Evolutionary conservation across 2,797 vertebrate species (phyloP).

Genomic region (Oreochromis mossambicus): DNA sequence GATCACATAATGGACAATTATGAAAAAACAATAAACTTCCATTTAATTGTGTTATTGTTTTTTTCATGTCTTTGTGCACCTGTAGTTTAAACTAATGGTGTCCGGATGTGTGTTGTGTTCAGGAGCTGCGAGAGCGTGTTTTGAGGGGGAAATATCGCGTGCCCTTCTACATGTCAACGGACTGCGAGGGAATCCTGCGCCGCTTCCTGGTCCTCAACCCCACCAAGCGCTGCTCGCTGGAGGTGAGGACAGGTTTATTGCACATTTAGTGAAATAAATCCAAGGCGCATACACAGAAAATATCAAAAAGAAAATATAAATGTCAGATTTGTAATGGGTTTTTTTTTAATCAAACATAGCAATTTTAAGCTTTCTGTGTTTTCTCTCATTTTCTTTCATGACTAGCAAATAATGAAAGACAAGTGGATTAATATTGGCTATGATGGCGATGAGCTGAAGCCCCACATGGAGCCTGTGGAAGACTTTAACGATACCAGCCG

Average conservation of each 20-base stretch:
- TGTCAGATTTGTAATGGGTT: neutral
- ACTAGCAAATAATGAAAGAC: slow-evolving; percentile 96
- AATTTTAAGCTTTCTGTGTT: neutral
- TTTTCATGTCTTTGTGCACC: neutral
- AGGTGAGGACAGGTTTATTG: slow-evolving; percentile 69
- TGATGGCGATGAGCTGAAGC: slow-evolving; percentile 85
- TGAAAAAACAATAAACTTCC: neutral
- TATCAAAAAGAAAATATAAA: neutral
- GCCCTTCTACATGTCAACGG: slow-evolving; percentile 95
- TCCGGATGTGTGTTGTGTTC: neutral
- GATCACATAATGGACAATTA: neutral
- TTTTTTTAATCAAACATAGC: neutral
- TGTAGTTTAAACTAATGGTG: neutral
- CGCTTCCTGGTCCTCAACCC: slow-evolving; percentile 92
- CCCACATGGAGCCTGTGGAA: slow-evolving; percentile 84
- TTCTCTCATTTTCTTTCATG: neutral
- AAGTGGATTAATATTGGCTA: slow-evolving; percentile 92
- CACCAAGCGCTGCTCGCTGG: slow-evolving; percentile 86
- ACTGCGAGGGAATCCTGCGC: slow-evolving; percentile 90
- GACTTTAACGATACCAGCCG: slow-evolving; percentile 83
- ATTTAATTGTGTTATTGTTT: neutral
- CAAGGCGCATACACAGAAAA: accelerated
- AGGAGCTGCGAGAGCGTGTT: slow-evolving; percentile 91
- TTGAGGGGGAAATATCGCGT: slow-evolving; percentile 90
- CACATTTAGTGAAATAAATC: neutral